Evolutionary conservation across 2,888 invertebrate genomes (phyloP).

Genomic region (Brachylomia viminalis): DNA sequence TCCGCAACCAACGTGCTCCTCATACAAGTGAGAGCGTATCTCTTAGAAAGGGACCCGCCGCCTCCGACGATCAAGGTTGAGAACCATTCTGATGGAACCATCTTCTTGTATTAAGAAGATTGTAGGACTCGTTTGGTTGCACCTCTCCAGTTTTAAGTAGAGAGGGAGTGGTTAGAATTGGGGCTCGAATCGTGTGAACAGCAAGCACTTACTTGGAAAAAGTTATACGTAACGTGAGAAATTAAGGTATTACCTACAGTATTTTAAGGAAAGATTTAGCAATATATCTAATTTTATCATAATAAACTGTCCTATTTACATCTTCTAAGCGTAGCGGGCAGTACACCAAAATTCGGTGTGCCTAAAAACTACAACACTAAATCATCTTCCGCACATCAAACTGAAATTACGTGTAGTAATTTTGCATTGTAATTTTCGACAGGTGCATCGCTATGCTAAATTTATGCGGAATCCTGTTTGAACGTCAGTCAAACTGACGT

Average conservation of each 20-base stretch:
- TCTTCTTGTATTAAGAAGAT: constrained; percentile 83
- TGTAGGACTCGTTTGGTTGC: background rate
- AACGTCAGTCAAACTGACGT: too few relatives aligned
- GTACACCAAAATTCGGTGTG: background rate
- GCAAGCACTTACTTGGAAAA: background rate
- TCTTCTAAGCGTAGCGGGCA: background rate
- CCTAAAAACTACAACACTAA: background rate
- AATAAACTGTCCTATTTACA: background rate
- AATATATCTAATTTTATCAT: background rate
- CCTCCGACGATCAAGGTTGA: constrained; percentile 87
- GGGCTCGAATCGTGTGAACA: constrained; percentile 6
- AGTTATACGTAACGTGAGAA: background rate
- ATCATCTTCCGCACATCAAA: background rate
- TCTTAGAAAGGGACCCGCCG: constrained; percentile 84
- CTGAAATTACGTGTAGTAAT: background rate
- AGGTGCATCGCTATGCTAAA: too few relatives aligned
- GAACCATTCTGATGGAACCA: constrained; percentile 87
- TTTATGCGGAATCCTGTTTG: too few relatives aligned
- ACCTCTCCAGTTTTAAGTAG: background rate
- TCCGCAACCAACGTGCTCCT: constrained; percentile 77
- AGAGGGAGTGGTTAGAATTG: background rate
- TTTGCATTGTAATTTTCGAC: background rate
- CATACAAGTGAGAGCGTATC: constrained; percentile 77
- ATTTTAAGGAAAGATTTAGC: background rate
- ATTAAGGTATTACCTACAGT: background rate